Base-by-base conservation (phyloP, 2,113 vertebrate genomes). In the Indri indri region DNA sequence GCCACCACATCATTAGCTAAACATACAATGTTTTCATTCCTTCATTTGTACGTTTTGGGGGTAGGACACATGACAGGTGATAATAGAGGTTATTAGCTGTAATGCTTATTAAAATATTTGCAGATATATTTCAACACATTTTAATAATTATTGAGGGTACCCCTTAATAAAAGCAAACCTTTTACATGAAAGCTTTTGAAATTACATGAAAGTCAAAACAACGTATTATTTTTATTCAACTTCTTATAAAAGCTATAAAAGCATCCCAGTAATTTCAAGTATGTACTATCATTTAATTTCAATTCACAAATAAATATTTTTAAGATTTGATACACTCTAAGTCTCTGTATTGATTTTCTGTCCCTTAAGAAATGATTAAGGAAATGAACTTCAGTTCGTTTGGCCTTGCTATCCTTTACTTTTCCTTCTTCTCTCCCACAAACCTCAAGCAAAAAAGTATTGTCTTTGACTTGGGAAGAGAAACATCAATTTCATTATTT, bases 111-210 rank as follows among this genome's bases (percentile, higher is more conserved):
- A 90, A 92, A 90, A 90, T 71, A 73, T 47, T 79, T 93, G 71
- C 95, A 83, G 40, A 70, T 86, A 65, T 16, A 66, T 40, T 70
- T 94, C 94, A 85, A 86, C 71, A 90, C 90, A 92, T 79, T 95
- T 96, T 97, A 91, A 79, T 88, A 79, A 94, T 94, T 85, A 90
- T 92, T 82, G 63, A 95, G 34, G 23, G 3, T 45, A 50, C 27
- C 23, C 37, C n/a, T 37, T 37, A 52, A 84, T 14, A 84, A 89
- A 59, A 90, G 40, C 14, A 54, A 65, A n/a, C 77, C 47, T 70
- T 91, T 61, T 59, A 61, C 92, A 59, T 45, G 22, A 59, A 77
- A 76, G 50, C 20, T 76, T 93, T 85, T 37, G 37, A 88, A 96
- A 92, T 50, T 61, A 34, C 13, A 11, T 23, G 16, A 54, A 91